phyloP scores from a whole-genome alignment of 2,888 invertebrate species.

The Scaptomyza tumidula region DNA sequence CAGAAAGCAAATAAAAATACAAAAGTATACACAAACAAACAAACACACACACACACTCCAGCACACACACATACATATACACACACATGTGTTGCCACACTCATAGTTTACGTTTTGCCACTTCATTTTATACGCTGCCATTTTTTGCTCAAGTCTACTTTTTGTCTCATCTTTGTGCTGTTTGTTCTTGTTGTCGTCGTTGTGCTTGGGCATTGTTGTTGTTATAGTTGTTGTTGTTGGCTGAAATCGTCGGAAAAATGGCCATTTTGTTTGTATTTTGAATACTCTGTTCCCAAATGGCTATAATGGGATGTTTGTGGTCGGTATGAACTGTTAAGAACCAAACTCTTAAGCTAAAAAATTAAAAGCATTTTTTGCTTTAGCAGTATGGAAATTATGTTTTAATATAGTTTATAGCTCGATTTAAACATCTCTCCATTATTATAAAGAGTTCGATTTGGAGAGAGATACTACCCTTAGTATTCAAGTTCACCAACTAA shows the following conservation, averaged over 20 bases:
- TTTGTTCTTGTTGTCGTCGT: slow-evolving; percentile 17
- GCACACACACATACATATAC: slow-evolving; percentile 22
- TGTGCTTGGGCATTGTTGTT: slow-evolving; percentile 5
- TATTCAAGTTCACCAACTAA: too few relatives aligned
- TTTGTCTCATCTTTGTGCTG: slow-evolving; percentile 53
- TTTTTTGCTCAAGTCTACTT: slow-evolving; percentile 48
- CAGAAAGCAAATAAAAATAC: slow-evolving; percentile 73
- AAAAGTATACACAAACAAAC: slow-evolving; percentile 28
- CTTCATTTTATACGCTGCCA: slow-evolving; percentile 72
- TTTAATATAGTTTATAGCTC: too few relatives aligned
- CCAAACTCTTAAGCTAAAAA: too few relatives aligned
- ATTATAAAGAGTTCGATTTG: too few relatives aligned
- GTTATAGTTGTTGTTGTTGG: slow-evolving; percentile 22
- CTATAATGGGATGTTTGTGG: not conserved
- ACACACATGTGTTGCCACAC: slow-evolving; percentile 32
- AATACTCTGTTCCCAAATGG: slow-evolving; percentile 18
- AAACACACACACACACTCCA: slow-evolving; percentile 26
- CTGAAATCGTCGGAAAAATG: slow-evolving; percentile 59
- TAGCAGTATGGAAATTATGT: too few relatives aligned
- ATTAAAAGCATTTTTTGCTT: too few relatives aligned
- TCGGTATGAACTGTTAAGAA: not conserved
- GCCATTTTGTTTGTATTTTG: slow-evolving; percentile 52
- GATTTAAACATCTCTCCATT: too few relatives aligned
- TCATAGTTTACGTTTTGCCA: slow-evolving; percentile 77
- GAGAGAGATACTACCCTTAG: too few relatives aligned